Conservation (phyloP, 2,888 invertebrate genomes). For the Synergus umbraculus region DNA sequence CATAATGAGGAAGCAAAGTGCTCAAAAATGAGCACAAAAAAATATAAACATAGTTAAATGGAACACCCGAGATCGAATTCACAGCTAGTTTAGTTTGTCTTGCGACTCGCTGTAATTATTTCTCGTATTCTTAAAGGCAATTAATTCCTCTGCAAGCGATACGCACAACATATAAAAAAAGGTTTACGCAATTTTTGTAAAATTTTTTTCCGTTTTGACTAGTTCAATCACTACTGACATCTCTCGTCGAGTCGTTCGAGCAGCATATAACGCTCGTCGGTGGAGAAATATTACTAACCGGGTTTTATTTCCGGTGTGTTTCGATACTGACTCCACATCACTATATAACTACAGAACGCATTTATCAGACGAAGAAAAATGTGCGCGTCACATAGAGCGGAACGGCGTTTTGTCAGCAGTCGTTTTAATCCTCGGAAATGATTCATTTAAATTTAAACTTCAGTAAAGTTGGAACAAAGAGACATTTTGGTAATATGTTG, state of each 20-base stretch:
- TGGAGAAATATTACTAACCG: conserved; percentile 30
- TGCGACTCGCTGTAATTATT: background rate
- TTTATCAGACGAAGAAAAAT: conserved; percentile 36
- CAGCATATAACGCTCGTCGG: background rate
- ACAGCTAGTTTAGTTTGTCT: too few species aligned
- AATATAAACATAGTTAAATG: too few species aligned
- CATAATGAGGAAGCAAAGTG: too few species aligned
- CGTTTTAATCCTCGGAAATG: conserved; percentile 18
- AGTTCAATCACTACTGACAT: conserved; percentile 20
- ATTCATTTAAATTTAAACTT: background rate
- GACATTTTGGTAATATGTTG: too few species aligned
- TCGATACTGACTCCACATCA: conserved; percentile 2
- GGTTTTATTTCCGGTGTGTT: conserved; percentile 18
- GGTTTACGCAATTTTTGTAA: background rate
- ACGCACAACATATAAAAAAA: background rate
- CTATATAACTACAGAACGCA: conserved; percentile 28
- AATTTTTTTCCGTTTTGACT: background rate
- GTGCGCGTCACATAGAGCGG: background rate
- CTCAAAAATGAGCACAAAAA: too few species aligned
- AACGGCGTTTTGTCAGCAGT: conserved; percentile 28
- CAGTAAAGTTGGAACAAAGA: too few species aligned
- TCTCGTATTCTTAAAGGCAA: background rate
- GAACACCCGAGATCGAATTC: too few species aligned
- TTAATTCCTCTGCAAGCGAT: too few species aligned
- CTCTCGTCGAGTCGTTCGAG: background rate